Evolutionary conservation across 2,888 invertebrate species (phyloP).

Genomic region (Cheilosia variabilis): DNA sequence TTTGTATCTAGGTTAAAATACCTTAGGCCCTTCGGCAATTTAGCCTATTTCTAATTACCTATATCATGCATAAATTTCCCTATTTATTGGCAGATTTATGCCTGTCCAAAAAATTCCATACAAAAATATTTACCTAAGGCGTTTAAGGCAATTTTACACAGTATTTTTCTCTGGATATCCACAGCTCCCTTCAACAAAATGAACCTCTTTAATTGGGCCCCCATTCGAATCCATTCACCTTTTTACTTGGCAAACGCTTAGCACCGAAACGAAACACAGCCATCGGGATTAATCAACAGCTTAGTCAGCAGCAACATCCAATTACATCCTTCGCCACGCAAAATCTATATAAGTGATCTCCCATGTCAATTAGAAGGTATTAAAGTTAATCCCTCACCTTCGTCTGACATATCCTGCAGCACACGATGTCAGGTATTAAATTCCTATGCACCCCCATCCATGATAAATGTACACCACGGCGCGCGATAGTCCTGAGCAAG

Average conservation of each 20-base stretch:
- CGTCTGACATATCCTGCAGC: constrained; percentile 45
- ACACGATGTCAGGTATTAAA: constrained; percentile 72
- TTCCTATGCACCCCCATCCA: constrained; percentile 35
- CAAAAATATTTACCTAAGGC: no score
- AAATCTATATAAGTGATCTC: constrained; percentile 60
- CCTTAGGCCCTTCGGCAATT: no score
- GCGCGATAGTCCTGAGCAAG: constrained; percentile 31
- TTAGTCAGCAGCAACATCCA: constrained; percentile 55
- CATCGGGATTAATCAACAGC: constrained; percentile 62
- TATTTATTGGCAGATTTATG: no score
- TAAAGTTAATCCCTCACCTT: constrained; percentile 80
- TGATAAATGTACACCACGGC: background rate
- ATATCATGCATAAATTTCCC: no score
- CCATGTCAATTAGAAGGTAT: constrained; percentile 83
- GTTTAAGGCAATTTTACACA: no score
- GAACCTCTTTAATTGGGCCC: constrained; percentile 18
- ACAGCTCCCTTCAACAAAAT: no score
- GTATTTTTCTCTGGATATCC: no score
- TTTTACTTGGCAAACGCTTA: constrained; percentile 44
- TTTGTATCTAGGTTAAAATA: no score
- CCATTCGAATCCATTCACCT: constrained; percentile 28
- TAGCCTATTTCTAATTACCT: no score
- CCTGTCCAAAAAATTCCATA: no score
- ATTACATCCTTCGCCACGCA: constrained; percentile 60
- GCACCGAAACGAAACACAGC: constrained; percentile 40